Conservation (phyloP, 2,888 invertebrate species). For the Leptothorax acervorum region DNA sequence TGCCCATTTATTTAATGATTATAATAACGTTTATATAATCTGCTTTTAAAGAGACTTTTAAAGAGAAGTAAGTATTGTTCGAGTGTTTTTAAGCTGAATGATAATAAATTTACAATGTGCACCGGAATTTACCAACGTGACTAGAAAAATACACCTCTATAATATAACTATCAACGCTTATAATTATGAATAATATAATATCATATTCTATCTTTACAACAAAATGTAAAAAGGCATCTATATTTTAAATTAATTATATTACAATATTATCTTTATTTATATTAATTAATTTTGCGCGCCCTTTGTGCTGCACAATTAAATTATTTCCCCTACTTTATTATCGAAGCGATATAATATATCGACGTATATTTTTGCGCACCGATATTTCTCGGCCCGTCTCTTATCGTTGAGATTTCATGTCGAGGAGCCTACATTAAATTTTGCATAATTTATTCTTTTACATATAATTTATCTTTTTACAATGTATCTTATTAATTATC, state of each 20-base stretch:
- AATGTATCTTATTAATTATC: background rate
- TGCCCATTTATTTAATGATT: too few relatives aligned
- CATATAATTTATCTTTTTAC: background rate
- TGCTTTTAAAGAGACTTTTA: too few relatives aligned
- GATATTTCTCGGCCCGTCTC: background rate
- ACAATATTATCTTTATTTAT: background rate
- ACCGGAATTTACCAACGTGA: too few relatives aligned
- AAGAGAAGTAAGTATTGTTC: too few relatives aligned
- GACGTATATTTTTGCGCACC: background rate
- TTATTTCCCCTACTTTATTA: background rate
- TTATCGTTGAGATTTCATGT: background rate
- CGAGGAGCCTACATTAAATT: background rate
- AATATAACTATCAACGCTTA: too few relatives aligned
- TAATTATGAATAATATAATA: too few relatives aligned
- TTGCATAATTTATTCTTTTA: background rate
- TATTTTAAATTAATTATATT: conserved; percentile 4
- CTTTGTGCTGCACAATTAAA: background rate
- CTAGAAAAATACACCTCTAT: too few relatives aligned
- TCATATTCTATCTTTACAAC: too few relatives aligned
- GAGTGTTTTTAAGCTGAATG: too few relatives aligned
- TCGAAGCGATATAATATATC: background rate
- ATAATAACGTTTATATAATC: too few relatives aligned
- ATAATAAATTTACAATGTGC: background rate
- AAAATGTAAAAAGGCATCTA: too few relatives aligned
- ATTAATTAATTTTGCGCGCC: background rate